Evolutionary conservation across 2,888 invertebrate species (phyloP).

Genomic region (Clivina fossor): DNA sequence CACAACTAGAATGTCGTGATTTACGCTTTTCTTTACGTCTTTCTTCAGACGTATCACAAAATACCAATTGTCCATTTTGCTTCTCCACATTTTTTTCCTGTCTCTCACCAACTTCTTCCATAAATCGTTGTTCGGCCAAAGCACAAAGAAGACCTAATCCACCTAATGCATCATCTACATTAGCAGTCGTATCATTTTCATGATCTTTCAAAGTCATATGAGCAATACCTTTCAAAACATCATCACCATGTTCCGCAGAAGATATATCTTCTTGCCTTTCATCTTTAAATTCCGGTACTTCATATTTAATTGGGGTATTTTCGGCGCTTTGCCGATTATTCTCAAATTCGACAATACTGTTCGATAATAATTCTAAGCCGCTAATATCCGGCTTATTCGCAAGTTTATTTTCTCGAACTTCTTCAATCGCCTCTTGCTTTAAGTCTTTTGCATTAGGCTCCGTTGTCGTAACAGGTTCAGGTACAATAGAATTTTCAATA

Average conservation of each 20-base stretch:
- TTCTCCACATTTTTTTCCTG: conserved; percentile 43
- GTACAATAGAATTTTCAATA: conserved; percentile 7
- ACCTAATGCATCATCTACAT: conserved; percentile 56
- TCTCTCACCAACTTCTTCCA: conserved; percentile 67
- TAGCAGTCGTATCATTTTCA: conserved; percentile 54
- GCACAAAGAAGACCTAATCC: conserved; percentile 79
- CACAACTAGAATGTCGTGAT: conserved; percentile 46
- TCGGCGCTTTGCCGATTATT: conserved; percentile 52
- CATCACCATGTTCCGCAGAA: conserved; percentile 34
- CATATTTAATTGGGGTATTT: conserved; percentile 41
- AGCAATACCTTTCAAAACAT: conserved; percentile 41
- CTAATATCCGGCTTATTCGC: conserved; percentile 69
- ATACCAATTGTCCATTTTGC: conserved; percentile 44
- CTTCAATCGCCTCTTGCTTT: conserved; percentile 26
- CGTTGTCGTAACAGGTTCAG: conserved; percentile 6
- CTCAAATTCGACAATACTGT: conserved; percentile 81
- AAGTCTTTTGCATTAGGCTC: conserved; percentile 31
- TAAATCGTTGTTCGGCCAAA: conserved; percentile 79
- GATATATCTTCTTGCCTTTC: conserved; percentile 46
- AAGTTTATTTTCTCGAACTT: conserved; percentile 26
- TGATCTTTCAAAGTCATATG: conserved; percentile 45
- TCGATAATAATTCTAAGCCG: conserved; percentile 79
- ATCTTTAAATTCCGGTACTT: conserved; percentile 46
- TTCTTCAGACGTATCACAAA: conserved; percentile 40
- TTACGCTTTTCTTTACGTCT: conserved; percentile 56